Conservation (phyloP, 2,113 vertebrate genomes). For the Mobula birostris region DNA sequence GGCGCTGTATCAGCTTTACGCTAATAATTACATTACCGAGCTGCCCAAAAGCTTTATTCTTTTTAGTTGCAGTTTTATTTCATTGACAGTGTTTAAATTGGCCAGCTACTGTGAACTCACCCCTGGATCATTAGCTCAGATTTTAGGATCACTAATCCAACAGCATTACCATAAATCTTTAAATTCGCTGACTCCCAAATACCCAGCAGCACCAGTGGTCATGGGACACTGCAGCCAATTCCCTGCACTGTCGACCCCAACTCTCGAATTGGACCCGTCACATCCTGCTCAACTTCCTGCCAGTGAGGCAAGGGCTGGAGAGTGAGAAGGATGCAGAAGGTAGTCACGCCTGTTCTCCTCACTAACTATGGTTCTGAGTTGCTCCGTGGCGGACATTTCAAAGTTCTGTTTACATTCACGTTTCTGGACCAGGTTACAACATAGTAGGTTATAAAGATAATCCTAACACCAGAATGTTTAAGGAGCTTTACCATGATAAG, state of each 20-base stretch:
- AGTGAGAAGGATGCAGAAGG: background rate
- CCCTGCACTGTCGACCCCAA: constrained; percentile 31
- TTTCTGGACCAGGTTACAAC: background rate
- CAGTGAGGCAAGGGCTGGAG: background rate
- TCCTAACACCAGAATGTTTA: background rate
- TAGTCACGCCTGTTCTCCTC: no score
- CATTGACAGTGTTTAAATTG: no score
- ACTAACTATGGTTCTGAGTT: background rate
- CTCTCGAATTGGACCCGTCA: constrained; percentile 35
- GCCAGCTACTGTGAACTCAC: no score
- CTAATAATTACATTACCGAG: no score
- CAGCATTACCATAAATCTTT: no score
- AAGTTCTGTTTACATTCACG: background rate
- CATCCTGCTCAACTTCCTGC: background rate
- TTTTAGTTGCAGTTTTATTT: no score
- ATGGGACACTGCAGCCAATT: background rate
- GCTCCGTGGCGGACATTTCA: background rate
- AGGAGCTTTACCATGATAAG: background rate
- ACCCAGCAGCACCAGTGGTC: no score
- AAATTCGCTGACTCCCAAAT: no score
- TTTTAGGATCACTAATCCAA: no score
- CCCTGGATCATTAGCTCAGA: no score
- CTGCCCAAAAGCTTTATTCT: no score
- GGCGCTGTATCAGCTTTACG: no score
- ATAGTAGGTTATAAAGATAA: background rate